A percentile compares a stretch with the other conserved stretches of the same genome.
Conservation (phyloP, 2,797 vertebrate species). For the Lateolabrax maculatus region DNA sequence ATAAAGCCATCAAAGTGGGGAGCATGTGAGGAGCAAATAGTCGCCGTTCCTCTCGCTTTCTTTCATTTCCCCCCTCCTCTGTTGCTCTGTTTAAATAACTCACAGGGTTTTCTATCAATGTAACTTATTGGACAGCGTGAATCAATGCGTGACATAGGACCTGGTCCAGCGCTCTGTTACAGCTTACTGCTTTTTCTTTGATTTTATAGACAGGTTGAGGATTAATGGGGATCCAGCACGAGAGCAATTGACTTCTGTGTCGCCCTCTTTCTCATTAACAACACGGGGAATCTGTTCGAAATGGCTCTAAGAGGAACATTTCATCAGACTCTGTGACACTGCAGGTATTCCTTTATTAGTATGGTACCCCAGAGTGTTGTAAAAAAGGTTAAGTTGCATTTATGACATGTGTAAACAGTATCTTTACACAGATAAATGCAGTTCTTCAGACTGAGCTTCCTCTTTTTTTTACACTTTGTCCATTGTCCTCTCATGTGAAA, state of each 20-base stretch:
- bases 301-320: constrained; percentile 28
- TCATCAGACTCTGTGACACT: neutral
- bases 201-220: constrained; percentile 80
- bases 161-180: constrained; percentile 70
- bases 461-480: neutral
- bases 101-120: constrained; percentile 72
- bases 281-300: constrained; percentile 36
- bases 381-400: neutral
- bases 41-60: constrained; percentile 14
- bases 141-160: constrained; percentile 75
- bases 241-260: constrained; percentile 72
- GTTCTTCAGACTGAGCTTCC: neutral
- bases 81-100: constrained; percentile 55
- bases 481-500: neutral
- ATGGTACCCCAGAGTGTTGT: neutral
- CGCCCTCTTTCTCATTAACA: constrained; percentile 57
- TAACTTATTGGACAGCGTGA: constrained; percentile 68
- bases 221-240: constrained; percentile 79
- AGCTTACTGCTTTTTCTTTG: constrained; percentile 78
- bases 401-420: neutral
- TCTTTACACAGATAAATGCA: neutral
- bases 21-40: constrained; percentile 31
- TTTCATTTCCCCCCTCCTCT: neutral
- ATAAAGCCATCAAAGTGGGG: constrained; percentile 76
- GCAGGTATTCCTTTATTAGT: neutral